Conservation (phyloP, 2,888 invertebrate species). For the Acleris holmiana region DNA sequence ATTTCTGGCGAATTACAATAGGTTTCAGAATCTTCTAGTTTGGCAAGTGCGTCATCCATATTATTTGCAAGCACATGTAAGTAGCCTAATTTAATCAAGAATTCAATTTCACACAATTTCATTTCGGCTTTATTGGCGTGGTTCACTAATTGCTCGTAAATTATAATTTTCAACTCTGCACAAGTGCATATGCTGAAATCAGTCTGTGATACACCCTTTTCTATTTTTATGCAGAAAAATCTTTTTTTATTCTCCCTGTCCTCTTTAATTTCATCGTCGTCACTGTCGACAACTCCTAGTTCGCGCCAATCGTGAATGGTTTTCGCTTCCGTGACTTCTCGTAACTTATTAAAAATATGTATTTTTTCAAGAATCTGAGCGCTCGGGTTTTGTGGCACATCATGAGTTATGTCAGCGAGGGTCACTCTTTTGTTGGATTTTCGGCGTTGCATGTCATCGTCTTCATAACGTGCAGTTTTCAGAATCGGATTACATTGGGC, state of each 20-base stretch:
- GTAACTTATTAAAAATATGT: conserved; percentile 63
- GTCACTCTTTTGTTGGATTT: conserved; percentile 66
- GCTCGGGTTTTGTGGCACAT: conserved; percentile 38
- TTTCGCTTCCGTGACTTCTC: conserved; percentile 65
- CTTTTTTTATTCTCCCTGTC: conserved; percentile 45
- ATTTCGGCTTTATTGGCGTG: conserved; percentile 74
- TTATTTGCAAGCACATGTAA: conserved; percentile 62
- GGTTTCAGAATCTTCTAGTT: conserved; percentile 64
- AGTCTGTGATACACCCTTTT: conserved; percentile 65
- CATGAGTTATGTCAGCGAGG: conserved; percentile 54
- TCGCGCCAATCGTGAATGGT: conserved; percentile 63
- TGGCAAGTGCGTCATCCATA: conserved; percentile 54
- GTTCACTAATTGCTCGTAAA: conserved; percentile 69
- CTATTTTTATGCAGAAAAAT: conserved; percentile 59
- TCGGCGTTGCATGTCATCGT: conserved; percentile 22
- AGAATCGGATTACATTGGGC: conserved; percentile 57
- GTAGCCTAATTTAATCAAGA: conserved; percentile 61
- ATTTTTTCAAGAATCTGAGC: conserved; percentile 42
- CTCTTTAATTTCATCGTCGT: conserved; percentile 51
- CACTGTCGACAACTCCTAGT: conserved; percentile 65
- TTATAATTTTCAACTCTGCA: conserved; percentile 64
- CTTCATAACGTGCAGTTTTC: conserved; percentile 50
- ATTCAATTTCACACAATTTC: conserved; percentile 65
- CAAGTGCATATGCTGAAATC: conserved; percentile 70
- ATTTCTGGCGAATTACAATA: conserved; percentile 51